phyloP scores from a whole-genome alignment of 2,888 invertebrate species.

The Eupithecia tripunctaria region DNA sequence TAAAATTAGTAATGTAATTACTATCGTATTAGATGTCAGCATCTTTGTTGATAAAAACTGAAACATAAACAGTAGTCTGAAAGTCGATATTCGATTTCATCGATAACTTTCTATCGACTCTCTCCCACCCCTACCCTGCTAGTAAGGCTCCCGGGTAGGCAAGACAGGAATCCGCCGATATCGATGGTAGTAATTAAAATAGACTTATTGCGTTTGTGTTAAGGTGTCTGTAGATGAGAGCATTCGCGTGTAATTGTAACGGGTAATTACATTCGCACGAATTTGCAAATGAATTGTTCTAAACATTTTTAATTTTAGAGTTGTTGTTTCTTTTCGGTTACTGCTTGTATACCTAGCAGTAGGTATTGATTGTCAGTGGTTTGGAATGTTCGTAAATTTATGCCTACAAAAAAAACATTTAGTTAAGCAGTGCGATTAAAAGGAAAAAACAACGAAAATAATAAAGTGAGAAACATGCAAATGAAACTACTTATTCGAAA shows the following conservation, averaged over 20 bases:
- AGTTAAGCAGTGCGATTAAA: too few species aligned
- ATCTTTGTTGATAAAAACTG: neutral
- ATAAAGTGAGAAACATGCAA: too few species aligned
- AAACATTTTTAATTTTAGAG: too few species aligned
- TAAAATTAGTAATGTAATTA: neutral
- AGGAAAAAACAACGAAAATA: too few species aligned
- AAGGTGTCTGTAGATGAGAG: constrained; percentile 18
- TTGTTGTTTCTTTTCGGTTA: too few species aligned
- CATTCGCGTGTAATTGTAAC: neutral
- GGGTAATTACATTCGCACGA: neutral
- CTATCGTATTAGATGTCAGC: neutral
- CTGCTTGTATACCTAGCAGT: too few species aligned
- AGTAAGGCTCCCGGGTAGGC: constrained; percentile 79
- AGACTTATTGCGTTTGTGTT: constrained; percentile 78
- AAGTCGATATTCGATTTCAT: constrained; percentile 32
- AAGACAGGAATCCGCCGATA: constrained; percentile 83
- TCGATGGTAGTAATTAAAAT: constrained; percentile 83
- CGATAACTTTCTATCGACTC: constrained; percentile 51
- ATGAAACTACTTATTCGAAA: too few species aligned
- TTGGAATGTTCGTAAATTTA: too few species aligned
- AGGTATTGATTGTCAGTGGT: too few species aligned
- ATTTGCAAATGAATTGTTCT: neutral
- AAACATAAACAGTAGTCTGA: neutral
- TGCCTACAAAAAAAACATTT: too few species aligned
- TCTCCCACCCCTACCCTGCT: constrained; percentile 64